Conservation (phyloP, 1,140 invertebrate genomes). For the Anagrus nilaparvatae region DNA sequence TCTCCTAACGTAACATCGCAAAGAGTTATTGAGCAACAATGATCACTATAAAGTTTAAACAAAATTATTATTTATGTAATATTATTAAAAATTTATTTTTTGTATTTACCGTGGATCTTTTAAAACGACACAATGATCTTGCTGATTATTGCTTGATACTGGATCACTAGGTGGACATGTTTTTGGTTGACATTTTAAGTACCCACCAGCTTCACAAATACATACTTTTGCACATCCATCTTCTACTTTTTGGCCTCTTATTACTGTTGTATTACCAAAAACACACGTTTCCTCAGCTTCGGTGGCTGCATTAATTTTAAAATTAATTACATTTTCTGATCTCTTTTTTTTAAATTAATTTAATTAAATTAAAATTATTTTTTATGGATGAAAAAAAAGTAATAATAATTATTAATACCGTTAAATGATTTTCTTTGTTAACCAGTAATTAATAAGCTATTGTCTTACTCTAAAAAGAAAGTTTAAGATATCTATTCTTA, state of each 20-base stretch:
- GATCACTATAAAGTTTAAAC: slow-evolving; percentile 55
- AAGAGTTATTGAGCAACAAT: slow-evolving; percentile 72
- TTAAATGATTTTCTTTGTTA: too few relatives aligned
- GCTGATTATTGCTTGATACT: slow-evolving; percentile 27
- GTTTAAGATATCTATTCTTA: too few relatives aligned
- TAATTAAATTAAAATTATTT: not conserved
- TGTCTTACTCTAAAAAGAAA: too few relatives aligned
- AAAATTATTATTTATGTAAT: not conserved
- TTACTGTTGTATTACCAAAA: slow-evolving; percentile 64
- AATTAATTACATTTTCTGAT: not conserved
- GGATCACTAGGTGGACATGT: slow-evolving; percentile 40
- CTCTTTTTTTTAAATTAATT: not conserved
- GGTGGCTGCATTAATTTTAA: slow-evolving; percentile 18
- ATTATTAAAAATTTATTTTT: not conserved
- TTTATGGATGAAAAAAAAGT: not conserved
- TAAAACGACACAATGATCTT: slow-evolving; percentile 35
- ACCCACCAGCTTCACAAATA: slow-evolving; percentile 60
- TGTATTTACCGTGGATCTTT: slow-evolving; percentile 29
- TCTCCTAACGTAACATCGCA: slow-evolving; percentile 70
- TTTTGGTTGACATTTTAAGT: slow-evolving; percentile 62
- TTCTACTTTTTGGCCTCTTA: slow-evolving; percentile 60
- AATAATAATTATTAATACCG: too few relatives aligned
- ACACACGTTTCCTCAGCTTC: slow-evolving; percentile 53
- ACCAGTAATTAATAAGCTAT: too few relatives aligned
- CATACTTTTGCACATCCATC: slow-evolving; percentile 71